phyloP scores from a whole-genome alignment of 37 sponge, comb jelly and placozoan species.

The Haliclona indistincta region DNA sequence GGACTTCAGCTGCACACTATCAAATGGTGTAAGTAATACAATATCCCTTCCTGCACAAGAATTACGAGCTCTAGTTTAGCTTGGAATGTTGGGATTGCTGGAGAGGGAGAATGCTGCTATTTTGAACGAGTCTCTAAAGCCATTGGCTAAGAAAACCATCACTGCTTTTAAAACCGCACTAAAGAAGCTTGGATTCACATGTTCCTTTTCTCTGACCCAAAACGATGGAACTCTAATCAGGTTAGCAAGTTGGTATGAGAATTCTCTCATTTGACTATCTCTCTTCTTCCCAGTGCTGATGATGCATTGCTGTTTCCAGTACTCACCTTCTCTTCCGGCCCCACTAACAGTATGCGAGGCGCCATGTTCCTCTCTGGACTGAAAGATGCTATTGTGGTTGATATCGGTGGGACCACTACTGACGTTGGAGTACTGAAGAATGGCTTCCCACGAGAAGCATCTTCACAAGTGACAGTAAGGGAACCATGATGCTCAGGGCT shows the following conservation, averaged over 20 bases:
- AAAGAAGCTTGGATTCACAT: slow-evolving; percentile 27
- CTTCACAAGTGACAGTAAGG: slow-evolving; percentile 63
- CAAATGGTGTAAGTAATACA: slow-evolving; percentile 58
- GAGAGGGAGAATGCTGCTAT: slow-evolving; percentile 90
- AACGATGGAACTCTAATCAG: slow-evolving; percentile 94
- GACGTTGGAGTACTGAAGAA: slow-evolving; percentile 71
- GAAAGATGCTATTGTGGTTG: slow-evolving; percentile 75
- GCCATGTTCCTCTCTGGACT: slow-evolving; percentile 75
- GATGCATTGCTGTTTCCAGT: slow-evolving; percentile 66
- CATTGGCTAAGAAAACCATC: slow-evolving; percentile 53
- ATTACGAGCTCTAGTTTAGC: slow-evolving; percentile 15
- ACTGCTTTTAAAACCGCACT: slow-evolving; percentile 70
- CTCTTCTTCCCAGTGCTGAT: slow-evolving; percentile 37
- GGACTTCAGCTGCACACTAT: slow-evolving; percentile 54
- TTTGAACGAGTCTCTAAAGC: slow-evolving; percentile 80
- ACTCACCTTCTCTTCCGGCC: slow-evolving; percentile 83
- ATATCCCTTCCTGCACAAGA: background rate
- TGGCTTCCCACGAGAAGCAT: slow-evolving; percentile 84
- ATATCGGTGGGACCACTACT: slow-evolving; percentile 88
- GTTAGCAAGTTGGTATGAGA: slow-evolving; percentile 14
- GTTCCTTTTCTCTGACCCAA: slow-evolving; percentile 81
- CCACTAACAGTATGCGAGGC: slow-evolving; percentile 91
- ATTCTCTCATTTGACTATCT: background rate
- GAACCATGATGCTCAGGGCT: background rate
- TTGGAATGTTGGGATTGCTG: slow-evolving; percentile 70